Evolutionary conservation across 2,113 vertebrate species (phyloP).

Genomic region (Salvelinus fontinalis): DNA sequence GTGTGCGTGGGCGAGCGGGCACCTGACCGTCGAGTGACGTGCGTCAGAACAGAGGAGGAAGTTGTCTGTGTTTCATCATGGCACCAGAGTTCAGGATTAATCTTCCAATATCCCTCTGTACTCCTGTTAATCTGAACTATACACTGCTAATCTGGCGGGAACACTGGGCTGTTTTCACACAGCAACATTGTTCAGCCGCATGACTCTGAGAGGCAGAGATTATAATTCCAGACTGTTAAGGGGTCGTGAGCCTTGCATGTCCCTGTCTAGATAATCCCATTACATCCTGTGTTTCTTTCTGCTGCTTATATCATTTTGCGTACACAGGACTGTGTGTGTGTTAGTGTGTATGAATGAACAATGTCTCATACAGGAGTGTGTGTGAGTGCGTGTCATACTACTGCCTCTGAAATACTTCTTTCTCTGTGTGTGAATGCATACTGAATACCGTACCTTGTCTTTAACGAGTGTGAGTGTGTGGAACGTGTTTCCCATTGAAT

Average conservation of each 20-base stretch:
- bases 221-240: slow-evolving; percentile 35
- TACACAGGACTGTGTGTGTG: not conserved
- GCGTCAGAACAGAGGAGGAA: not conserved
- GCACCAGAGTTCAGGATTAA: slow-evolving; percentile 29
- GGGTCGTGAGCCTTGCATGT: slow-evolving; percentile 25
- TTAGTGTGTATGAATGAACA: slow-evolving; percentile 17
- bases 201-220: slow-evolving; percentile 40
- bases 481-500: slow-evolving; percentile 18
- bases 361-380: not conserved
- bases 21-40: slow-evolving; percentile 12
- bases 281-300: slow-evolving; percentile 30
- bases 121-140: slow-evolving; percentile 44
- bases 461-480: not conserved
- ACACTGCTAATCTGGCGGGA: slow-evolving; percentile 51
- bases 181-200: slow-evolving; percentile 37
- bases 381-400: slow-evolving; percentile 2
- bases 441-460: not conserved
- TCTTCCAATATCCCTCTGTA: slow-evolving; percentile 15
- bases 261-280: slow-evolving; percentile 21
- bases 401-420: not conserved
- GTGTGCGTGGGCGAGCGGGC: slow-evolving; percentile 11
- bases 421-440: not conserved
- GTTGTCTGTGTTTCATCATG: slow-evolving; percentile 21
- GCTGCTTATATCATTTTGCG: not conserved
- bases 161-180: slow-evolving; percentile 36